Base-by-base conservation (phyloP, 2,113 vertebrate genomes). In the Tretioscincus oriximinensis region DNA sequence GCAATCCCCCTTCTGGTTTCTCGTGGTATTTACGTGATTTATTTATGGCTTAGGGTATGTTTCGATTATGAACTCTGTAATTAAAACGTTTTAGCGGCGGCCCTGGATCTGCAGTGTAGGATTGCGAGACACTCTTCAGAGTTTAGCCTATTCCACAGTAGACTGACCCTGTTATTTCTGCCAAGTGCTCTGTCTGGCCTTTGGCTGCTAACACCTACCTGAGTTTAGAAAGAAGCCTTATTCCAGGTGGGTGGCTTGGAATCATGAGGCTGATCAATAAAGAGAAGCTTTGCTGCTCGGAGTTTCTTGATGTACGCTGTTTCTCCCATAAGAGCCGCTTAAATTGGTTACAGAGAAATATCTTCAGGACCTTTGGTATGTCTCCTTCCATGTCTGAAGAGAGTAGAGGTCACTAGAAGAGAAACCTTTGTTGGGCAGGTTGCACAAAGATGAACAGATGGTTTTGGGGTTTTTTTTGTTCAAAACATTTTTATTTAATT, bases 151-250 rank as follows among this genome's bases (percentile, higher is more conserved):
- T 1, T 72, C 54, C 31, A 26, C 20, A 9, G 60, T 35, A 61
- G 31, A 7, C 29, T 73, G 82, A 69, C 47, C 12, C 66, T 88
- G 75, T 51, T 79, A 35, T 82, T 71, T 51, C 7, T 66, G 35
- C 49, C 78, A 28, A 47, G 81, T 63, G 60, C 79, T 68, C 73
- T 81, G 2, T 1, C 63, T 86, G 87, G 90, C 87, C 89, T 85
- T 89, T 90, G 87, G 84, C 77, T 90, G 86, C 4, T 22, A 65
- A 58, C 73, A 85, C 87, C 88, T 58, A 87, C 76, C 80, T 90
- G 88, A 90, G 85, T 86, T 58, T 2, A 67, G 60, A 73, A 86
- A 51, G 73, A 78, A 87, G 45, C 79, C 71, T 75, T 58, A 58
- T 41, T 77, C 60, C 31, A 2, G 51, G 21, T 73, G 35, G 41